Conservation (phyloP, 2,113 vertebrate species). For the Meles meles region DNA sequence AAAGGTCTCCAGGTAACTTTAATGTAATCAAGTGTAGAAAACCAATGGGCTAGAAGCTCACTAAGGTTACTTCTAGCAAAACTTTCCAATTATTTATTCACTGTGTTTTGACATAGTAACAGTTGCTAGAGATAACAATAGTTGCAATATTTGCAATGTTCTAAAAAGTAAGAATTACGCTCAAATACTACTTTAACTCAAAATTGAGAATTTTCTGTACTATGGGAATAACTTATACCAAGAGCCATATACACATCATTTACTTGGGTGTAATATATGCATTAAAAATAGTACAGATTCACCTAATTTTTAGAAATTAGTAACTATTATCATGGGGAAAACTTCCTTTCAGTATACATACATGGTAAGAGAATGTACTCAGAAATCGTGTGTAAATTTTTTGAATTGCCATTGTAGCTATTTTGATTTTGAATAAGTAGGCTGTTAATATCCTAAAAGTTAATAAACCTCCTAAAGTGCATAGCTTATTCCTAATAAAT, state of each 20-base stretch:
- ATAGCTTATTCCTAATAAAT: neutral
- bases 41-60: neutral
- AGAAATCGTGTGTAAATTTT: neutral
- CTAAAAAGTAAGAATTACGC: neutral
- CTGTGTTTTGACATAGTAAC: neutral
- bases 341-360: neutral
- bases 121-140: neutral
- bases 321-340: neutral
- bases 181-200: neutral
- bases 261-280: neutral
- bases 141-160: neutral
- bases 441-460: neutral
- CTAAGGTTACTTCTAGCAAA: conserved; percentile 18
- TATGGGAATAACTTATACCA: neutral
- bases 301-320: neutral
- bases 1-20: neutral
- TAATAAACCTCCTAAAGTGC: neutral
- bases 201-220: neutral
- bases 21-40: conserved; percentile 9
- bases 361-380: neutral
- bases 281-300: conserved; percentile 6
- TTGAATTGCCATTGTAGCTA: neutral
- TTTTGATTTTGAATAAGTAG: conserved; percentile 48
- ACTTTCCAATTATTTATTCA: conserved; percentile 35
- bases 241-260: neutral